These are phyloP conservation scores for Bombus waltoni DNA, from an alignment of 1,140 invertebrate genomes.

Conservation along the genomic window DNA sequence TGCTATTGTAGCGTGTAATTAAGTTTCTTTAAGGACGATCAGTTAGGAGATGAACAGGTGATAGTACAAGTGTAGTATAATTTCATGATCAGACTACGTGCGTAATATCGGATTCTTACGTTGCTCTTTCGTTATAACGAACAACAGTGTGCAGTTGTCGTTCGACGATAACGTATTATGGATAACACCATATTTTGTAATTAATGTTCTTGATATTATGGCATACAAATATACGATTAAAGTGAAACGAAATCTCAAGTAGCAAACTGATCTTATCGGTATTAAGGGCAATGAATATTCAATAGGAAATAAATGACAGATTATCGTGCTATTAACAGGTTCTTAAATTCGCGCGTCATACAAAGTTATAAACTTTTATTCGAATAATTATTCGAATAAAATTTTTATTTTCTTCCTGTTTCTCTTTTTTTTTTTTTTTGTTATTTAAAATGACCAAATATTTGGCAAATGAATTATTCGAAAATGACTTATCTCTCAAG, in stretches of 20 bases:
- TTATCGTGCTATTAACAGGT: background rate
- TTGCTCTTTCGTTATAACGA: background rate
- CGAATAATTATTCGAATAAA: too few relatives aligned
- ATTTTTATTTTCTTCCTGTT: too few relatives aligned
- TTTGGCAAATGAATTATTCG: too few relatives aligned
- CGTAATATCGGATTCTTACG: slow-evolving; percentile 20
- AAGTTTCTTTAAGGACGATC: background rate
- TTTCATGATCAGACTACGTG: background rate
- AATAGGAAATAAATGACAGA: background rate
- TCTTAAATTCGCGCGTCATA: too few relatives aligned
- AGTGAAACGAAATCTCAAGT: background rate
- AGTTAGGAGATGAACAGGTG: slow-evolving; percentile 7
- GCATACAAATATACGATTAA: background rate
- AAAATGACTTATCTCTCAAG: too few relatives aligned
- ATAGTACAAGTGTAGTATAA: slow-evolving; percentile 4
- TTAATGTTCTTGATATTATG: background rate
- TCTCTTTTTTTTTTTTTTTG: too few relatives aligned
- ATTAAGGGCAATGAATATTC: background rate
- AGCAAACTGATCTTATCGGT: too few relatives aligned
- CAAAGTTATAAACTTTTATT: too few relatives aligned
- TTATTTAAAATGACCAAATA: too few relatives aligned
- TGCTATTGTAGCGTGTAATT: background rate
- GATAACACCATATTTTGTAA: slow-evolving; percentile 22
- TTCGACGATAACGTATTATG: background rate
- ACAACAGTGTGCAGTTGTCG: background rate